Conservation (phyloP, 2,888 invertebrate species). For the Cephus spinipes region DNA sequence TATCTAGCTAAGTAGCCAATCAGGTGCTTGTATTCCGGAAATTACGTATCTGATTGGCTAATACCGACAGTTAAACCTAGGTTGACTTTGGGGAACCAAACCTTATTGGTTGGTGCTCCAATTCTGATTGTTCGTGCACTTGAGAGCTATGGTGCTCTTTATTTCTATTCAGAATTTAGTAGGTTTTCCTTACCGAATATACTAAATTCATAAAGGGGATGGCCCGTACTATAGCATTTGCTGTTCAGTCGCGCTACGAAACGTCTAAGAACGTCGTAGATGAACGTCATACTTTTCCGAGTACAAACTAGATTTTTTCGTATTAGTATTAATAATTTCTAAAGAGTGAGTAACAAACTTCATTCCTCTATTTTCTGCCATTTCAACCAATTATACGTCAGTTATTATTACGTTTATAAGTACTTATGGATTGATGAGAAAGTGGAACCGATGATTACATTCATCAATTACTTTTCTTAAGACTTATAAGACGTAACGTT, state of each 20-base stretch:
- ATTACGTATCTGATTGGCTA: too few relatives aligned
- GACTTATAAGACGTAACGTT: too few relatives aligned
- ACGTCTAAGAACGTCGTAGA: too few relatives aligned
- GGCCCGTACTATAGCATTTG: neutral
- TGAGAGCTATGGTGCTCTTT: neutral
- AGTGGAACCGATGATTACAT: neutral
- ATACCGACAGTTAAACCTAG: too few relatives aligned
- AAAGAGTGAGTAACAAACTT: neutral
- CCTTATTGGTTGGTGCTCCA: neutral
- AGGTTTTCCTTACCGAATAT: neutral
- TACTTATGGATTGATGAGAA: neutral
- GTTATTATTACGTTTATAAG: neutral
- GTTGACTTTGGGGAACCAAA: too few relatives aligned
- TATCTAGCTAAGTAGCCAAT: too few relatives aligned
- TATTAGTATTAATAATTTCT: neutral
- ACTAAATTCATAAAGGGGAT: neutral
- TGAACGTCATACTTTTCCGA: neutral
- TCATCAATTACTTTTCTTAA: too few relatives aligned
- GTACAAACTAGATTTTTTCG: neutral
- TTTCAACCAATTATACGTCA: neutral
- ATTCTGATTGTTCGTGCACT: neutral
- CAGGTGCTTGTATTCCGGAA: too few relatives aligned
- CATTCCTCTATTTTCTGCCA: neutral
- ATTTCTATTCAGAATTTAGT: neutral
- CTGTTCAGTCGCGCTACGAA: neutral